These are phyloP conservation scores for Drosophila eohydei DNA, from an alignment of 2,888 invertebrate genomes.

Conservation along the genomic window DNA sequence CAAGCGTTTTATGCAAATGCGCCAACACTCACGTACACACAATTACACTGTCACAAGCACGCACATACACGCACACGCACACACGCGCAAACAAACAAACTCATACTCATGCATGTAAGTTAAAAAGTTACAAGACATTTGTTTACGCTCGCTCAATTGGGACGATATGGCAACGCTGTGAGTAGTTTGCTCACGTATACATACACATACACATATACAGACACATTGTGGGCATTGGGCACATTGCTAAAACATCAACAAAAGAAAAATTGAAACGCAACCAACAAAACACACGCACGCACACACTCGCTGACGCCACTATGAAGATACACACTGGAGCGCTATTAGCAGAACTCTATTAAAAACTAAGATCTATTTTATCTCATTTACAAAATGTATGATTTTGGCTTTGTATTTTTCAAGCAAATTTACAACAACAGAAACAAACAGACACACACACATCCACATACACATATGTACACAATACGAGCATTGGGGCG, in stretches of 20 bases:
- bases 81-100: conserved; percentile 12
- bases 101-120: conserved; percentile 34
- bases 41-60: conserved; percentile 2
- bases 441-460: conserved; percentile 13
- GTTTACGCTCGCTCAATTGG: conserved; percentile 61
- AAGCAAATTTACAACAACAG: conserved; percentile 38
- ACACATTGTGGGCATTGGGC: conserved; percentile 25
- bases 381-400: conserved; percentile 24
- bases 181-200: conserved; percentile 46
- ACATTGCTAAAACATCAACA: conserved; percentile 67
- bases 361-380: conserved; percentile 18
- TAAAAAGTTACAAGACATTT: conserved; percentile 69
- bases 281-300: conserved; percentile 15
- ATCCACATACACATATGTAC: conserved; percentile 18
- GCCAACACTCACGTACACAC: conserved; percentile 43
- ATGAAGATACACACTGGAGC: conserved; percentile 11
- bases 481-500: conserved; percentile 50
- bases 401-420: conserved; percentile 34
- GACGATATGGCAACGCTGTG: conserved; percentile 54
- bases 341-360: conserved; percentile 6
- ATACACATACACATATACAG: conserved; percentile 42
- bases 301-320: conserved; percentile 1
- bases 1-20: conserved; percentile 50
- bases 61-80: conserved; percentile 12
- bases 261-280: conserved; percentile 46